Base-by-base conservation (phyloP, 2,888 invertebrate species). In the Drosophila leonis region DNA sequence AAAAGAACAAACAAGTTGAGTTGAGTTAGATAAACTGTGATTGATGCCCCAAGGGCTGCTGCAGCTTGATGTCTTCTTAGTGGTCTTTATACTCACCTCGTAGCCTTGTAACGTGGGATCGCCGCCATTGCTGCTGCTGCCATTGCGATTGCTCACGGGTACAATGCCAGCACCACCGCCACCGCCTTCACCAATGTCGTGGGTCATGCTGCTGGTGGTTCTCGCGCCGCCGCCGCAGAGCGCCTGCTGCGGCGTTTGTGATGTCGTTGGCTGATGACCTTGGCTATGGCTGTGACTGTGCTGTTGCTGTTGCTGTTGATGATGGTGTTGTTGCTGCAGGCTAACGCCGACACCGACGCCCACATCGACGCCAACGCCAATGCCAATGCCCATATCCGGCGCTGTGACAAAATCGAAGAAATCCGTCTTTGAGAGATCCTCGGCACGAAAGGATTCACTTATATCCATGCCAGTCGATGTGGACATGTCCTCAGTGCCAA, bases 361-460 rank as follows among this genome's bases (percentile, higher is more conserved):
- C 49, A 92, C 91, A 5, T 88, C 92, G 78, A 96, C 86, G 24
- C 86, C 91, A 33, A 92, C 91, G 10, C 92, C 93, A 55, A 93
- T 91, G 54, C 92, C 92, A 72, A 93, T 93, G 63, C 92, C 92
- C 90, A 96, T 95, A 88, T 96, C 96, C 69, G 97, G 96, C 52
- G 96, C 96, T 61, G 97, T 96, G 75, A 97, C 97, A 93, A 97
- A 97, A 94, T 97, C 97, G 94, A 97, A 97, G 94, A 97, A 97
- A 94, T 97, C 97, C 83, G 97, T 96, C 94, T 97, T 97, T 89
- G 96, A 95, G 93, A 97, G 94, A 94, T 97, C 97, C 93, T 97
- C 96, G 92, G 96, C 95, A 83, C 95, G 94, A 93, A 95, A 95
- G 86, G 95, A 94, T 94, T 97, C 96, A 94, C 96, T 96, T 94